A percentile compares a stretch with the other conserved stretches of the same genome.
These are phyloP conservation scores for Grapholita molesta DNA, from an alignment of 1,140 invertebrate genomes.

Conservation along the genomic window DNA sequence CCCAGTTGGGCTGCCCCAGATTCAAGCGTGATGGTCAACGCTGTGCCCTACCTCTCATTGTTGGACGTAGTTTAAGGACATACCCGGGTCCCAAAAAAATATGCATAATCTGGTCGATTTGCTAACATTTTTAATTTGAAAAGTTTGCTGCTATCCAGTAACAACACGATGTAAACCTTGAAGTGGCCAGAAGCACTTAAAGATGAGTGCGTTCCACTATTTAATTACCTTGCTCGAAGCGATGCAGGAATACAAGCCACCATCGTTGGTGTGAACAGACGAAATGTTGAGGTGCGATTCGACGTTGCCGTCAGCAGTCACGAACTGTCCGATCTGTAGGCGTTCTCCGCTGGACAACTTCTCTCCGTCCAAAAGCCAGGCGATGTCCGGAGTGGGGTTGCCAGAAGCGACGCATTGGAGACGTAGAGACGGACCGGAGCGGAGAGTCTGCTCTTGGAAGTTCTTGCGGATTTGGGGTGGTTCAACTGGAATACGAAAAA, in stretches of 20 bases:
- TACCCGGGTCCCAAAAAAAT: too few species aligned
- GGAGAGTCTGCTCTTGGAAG: slow-evolving; percentile 91
- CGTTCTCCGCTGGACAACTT: slow-evolving; percentile 88
- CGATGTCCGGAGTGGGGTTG: slow-evolving; percentile 96
- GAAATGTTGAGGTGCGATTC: slow-evolving; percentile 96
- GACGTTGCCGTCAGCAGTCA: slow-evolving; percentile 93
- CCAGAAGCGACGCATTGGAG: slow-evolving; percentile 87
- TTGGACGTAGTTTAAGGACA: too few species aligned
- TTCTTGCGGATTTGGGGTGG: slow-evolving; percentile 92
- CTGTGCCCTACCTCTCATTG: too few species aligned
- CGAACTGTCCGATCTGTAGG: slow-evolving; percentile 90
- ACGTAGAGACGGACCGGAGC: slow-evolving; percentile 91
- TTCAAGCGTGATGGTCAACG: too few species aligned
- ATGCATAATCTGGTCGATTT: too few species aligned
- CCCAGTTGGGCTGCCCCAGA: too few species aligned
- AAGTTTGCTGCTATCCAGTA: slow-evolving; percentile 92
- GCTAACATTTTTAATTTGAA: slow-evolving; percentile 84
- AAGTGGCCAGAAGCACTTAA: too few species aligned
- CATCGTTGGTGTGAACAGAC: slow-evolving; percentile 94
- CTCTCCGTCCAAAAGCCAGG: slow-evolving; percentile 95
- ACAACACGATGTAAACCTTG: too few species aligned
- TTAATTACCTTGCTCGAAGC: slow-evolving; percentile 89
- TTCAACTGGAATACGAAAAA: slow-evolving; percentile 81
- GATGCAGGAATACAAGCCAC: slow-evolving; percentile 94
- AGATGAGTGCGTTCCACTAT: too few species aligned